phyloP scores from a whole-genome alignment of 2,888 invertebrate species.

The Yponomeuta malinellus region DNA sequence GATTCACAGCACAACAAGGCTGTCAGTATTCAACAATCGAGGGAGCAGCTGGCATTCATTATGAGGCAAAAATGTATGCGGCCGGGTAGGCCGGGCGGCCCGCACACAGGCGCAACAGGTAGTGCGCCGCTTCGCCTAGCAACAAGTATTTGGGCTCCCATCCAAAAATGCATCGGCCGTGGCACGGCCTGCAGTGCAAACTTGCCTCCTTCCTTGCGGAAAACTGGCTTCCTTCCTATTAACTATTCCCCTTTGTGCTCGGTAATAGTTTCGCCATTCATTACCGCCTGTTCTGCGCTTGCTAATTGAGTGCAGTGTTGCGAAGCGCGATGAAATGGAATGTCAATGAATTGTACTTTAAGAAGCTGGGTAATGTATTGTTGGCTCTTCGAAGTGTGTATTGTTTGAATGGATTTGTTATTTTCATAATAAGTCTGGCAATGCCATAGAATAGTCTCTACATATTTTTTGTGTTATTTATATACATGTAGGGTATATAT shows the following conservation, averaged over 20 bases:
- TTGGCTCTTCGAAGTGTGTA: no score
- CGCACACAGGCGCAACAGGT: conserved; percentile 58
- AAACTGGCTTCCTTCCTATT: conserved; percentile 44
- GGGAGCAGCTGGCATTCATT: conserved; percentile 59
- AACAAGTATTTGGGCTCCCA: conserved; percentile 72
- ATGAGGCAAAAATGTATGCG: conserved; percentile 64
- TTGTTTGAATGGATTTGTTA: no score
- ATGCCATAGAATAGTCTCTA: no score
- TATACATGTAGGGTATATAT: no score
- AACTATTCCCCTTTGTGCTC: conserved; percentile 25
- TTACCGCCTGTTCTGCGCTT: conserved; percentile 23
- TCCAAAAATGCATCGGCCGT: conserved; percentile 72
- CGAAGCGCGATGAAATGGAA: conserved; percentile 16
- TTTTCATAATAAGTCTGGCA: no score
- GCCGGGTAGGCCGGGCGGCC: conserved; percentile 36
- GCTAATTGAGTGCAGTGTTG: conserved; percentile 26
- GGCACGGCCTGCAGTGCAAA: conserved; percentile 36
- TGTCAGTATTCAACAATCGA: conserved; percentile 10
- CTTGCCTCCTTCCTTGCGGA: conserved; percentile 42
- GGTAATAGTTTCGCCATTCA: conserved; percentile 32
- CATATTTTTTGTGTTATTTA: no score
- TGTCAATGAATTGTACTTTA: conserved; percentile 14
- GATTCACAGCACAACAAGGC: conserved; percentile 14
- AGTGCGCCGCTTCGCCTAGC: conserved; percentile 46
- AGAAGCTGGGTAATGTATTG: not conserved